Evolutionary conservation across 2,888 invertebrate genomes (phyloP).

Genomic region (Drosophila silvestris): DNA sequence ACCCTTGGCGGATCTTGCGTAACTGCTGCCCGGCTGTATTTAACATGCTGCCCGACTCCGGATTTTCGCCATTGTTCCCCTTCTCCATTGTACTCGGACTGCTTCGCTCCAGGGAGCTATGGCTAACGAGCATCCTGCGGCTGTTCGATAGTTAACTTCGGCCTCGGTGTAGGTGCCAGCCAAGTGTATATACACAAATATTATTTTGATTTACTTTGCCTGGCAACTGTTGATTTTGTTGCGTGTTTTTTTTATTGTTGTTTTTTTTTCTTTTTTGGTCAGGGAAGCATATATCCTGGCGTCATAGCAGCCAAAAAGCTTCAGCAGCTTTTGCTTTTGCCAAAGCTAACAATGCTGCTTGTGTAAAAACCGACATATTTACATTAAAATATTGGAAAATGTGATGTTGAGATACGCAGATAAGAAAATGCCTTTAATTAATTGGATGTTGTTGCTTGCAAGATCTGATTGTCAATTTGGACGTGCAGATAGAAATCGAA

Average conservation of each 20-base stretch:
- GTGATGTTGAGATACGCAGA: not conserved
- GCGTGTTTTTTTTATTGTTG: conserved; percentile 3
- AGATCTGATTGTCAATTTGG: not conserved
- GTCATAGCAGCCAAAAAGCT: conserved; percentile 41
- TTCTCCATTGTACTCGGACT: not conserved
- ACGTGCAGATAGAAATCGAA: not conserved
- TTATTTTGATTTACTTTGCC: conserved; percentile 42
- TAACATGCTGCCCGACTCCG: not conserved
- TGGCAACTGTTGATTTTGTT: conserved; percentile 53
- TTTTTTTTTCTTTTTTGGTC: conserved; percentile 5
- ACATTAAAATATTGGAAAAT: not conserved
- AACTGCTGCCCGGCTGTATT: not conserved
- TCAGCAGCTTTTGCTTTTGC: conserved; percentile 1
- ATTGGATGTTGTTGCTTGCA: not conserved
- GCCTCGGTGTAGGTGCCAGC: conserved; percentile 9
- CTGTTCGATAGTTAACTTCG: conserved; percentile 5
- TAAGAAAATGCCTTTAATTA: not conserved
- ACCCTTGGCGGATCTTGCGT: not conserved
- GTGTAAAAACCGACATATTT: not conserved
- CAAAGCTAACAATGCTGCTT: not conserved
- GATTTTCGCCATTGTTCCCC: not conserved
- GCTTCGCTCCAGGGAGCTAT: not conserved
- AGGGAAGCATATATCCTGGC: conserved; percentile 12
- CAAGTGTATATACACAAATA: conserved; percentile 5
- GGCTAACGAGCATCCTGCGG: conserved; percentile 12